Evolutionary conservation across 2,888 invertebrate genomes (phyloP), one percentile per base, ranked within the genome.

Genomic region (Lycaena phlaeas): DNA sequence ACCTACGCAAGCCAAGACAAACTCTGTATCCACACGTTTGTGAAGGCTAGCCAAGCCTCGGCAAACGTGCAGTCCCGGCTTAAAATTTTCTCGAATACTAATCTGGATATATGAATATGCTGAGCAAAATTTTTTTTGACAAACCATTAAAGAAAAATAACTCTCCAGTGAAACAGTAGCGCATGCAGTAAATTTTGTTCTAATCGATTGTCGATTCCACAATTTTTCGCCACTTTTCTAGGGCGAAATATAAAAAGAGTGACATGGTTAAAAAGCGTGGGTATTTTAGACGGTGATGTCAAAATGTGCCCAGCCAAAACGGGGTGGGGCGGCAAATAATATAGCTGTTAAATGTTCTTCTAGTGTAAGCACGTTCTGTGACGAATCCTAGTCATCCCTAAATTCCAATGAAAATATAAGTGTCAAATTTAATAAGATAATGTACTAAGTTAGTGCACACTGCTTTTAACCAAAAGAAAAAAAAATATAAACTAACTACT

Each of bases 351-450:
- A 57, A 59, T 70, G 64, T 76, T 72, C 48, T 68, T 57, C 54
- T 76, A 73, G 68, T 46, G 43, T 71, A 69, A 64, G 45, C 60
- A 68, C 66, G 48, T 61, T 64, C 72, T 77, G 75, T 76, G 76
- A 75, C 66, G 57, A 59, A 57, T 59, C 58, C 78, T 78, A 78
- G 78, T 79, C 78, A 78, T 44, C 49, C 51, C 43, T 57, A 57
- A 54, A 57, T 44, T 47, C 51, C 50, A 40, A 41, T 27, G 10
- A 25, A 29, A 45, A 39, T 29, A 14, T 22, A 27, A 27, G 31
- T 42, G 11, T 25, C 27, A 41, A 29, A 37, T 29, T n/a, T 4
- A 15, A 27, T 17, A 11, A 17, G 6, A 10, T 30, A 25, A 14
- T 25, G 29, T 29, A 7, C 9, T 28, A 17, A 18, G 34, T 11